Conservation (phyloP, 2,797 vertebrate genomes). For the Enteromius mattozi region DNA sequence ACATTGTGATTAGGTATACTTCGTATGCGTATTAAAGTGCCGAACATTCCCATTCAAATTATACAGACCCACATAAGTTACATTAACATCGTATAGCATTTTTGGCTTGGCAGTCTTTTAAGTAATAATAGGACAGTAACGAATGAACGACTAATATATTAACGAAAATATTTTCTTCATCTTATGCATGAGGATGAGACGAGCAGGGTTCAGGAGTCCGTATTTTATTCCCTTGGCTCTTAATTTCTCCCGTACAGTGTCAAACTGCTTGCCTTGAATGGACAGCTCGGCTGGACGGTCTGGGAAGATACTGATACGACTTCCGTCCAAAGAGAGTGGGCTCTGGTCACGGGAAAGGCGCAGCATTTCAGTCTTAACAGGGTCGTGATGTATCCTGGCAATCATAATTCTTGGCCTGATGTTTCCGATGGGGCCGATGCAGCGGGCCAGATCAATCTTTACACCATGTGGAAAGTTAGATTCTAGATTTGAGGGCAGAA, state of each 20-base stretch:
- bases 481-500: not conserved
- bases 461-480: not conserved
- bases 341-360: not conserved
- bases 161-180: too few species aligned
- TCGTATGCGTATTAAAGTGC: not conserved
- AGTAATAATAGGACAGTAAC: not conserved
- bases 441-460: not conserved
- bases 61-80: not conserved
- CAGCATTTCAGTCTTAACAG: not conserved
- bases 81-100: not conserved
- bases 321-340: not conserved
- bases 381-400: not conserved
- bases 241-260: not conserved
- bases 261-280: not conserved
- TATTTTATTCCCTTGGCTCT: not conserved
- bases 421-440: not conserved
- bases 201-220: not conserved
- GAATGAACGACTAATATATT: not conserved
- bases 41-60: not conserved
- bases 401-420: not conserved
- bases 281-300: not conserved
- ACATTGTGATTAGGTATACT: not conserved
- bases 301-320: not conserved
- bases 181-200: not conserved
- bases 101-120: not conserved